These are phyloP conservation scores for Amphiprion clarkii DNA, from an alignment of 2,797 vertebrate genomes.

Conservation along the genomic window DNA sequence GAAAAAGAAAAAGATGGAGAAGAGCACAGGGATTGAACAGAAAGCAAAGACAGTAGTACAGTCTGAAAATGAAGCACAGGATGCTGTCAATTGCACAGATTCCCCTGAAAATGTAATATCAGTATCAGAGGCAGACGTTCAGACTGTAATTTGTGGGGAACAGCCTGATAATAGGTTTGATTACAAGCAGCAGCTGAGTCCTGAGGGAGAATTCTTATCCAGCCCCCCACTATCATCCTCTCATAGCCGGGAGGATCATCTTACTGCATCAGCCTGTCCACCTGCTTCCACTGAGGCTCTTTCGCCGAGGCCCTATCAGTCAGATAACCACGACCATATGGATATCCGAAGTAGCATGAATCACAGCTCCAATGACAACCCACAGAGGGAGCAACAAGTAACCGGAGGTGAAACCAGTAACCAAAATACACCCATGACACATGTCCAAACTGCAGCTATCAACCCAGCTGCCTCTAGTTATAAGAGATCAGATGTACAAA, in stretches of 20 bases:
- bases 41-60: slow-evolving; percentile 8
- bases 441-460: slow-evolving; percentile 64
- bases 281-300: slow-evolving; percentile 58
- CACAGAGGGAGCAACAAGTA: slow-evolving; percentile 55
- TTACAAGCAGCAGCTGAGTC: slow-evolving; percentile 79
- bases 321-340: slow-evolving; percentile 60
- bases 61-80: slow-evolving; percentile 38
- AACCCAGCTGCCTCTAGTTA: slow-evolving; percentile 52
- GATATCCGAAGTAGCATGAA: slow-evolving; percentile 56
- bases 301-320: slow-evolving; percentile 62
- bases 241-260: slow-evolving; percentile 69
- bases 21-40: slow-evolving; percentile 28
- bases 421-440: slow-evolving; percentile 61
- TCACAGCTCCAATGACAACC: slow-evolving; percentile 49
- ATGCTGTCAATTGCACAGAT: slow-evolving; percentile 29
- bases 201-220: slow-evolving; percentile 54
- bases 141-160: slow-evolving; percentile 44
- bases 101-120: slow-evolving; percentile 36
- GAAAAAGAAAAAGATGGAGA: slow-evolving; percentile 69
- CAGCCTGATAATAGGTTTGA: slow-evolving; percentile 64
- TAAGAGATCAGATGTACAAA: slow-evolving; percentile 62
- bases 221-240: slow-evolving; percentile 53
- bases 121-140: slow-evolving; percentile 16
- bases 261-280: slow-evolving; percentile 74
- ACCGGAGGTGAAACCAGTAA: slow-evolving; percentile 50